Evolutionary conservation across 2,113 vertebrate genomes (phyloP), one percentile per base, ranked within the genome.

Genomic region (Carassius carassius): DNA sequence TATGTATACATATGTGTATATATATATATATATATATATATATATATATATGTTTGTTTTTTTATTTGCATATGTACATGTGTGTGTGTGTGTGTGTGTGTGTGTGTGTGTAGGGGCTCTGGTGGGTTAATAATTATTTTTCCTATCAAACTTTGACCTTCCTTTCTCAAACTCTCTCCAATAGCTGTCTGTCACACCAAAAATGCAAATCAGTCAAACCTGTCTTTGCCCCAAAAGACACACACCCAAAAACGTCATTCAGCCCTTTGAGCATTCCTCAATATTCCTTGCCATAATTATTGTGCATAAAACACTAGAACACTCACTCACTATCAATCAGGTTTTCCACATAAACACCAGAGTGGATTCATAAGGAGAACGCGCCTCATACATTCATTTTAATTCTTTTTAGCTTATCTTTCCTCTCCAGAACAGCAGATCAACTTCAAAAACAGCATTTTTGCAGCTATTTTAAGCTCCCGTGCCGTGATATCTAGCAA

Each of bases 401-500:
- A 1, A 41, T 41, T 19, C 41, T 19, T 54, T 10, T 49, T 67
- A 35, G 25, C 29, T 54, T 56, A 82, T 82, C 80, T 41, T 58
- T 23, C 49, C 49, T 8, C 29, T 37, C 89, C 87, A 85, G 69
- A 58, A 44, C 49, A 41, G 67, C 83, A 74, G n/a, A 10, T 21
- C 65, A 77, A 72, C 10, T 21, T 23, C 63, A 69, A 29, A 78
- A 84, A 63, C 75, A 51, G 35, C 3, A 23, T 14, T 69, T 21
- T n/a, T 3, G 8, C 19, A 8, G 47, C 77, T 74, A 77, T 81
- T 81, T 85, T 6, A 11, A n/a, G 56, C 51, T 3, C 14, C 74
- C 44, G 86, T 84, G 65, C 86, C 37, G 78, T 75, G 87, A 51
- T 86, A 32, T 35, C 17, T 72, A 85, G 85, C 56, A 58, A 72